Evolutionary conservation across 1,140 invertebrate genomes (phyloP), one percentile per base, ranked within the genome.

Genomic region (Hycleus cichorii): DNA sequence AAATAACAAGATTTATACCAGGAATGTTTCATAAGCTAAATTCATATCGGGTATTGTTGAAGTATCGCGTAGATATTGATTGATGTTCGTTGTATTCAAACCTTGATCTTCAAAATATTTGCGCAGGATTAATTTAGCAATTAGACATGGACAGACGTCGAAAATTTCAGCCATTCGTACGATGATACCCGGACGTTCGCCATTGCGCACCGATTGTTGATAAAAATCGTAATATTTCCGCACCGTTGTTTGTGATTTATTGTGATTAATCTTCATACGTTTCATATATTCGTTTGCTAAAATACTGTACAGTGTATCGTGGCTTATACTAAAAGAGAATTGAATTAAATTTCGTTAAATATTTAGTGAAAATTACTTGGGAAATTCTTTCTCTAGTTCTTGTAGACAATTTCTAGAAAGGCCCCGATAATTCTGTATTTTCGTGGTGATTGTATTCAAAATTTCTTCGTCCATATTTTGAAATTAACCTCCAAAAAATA

Each of bases 11-110:
- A 65, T 69, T 70, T 74, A 78, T 82, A 90, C 88, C 77, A 89
- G 73, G 74, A 85, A 86, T 7, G 89, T 78, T 80, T 93, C 88
- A 72, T 83, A 83, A 1, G 89, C 84, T 18, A 93, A 76, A 65
- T 83, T 74, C 52, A 78, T 78, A 72, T 92, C 82, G 58, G 83
- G 74, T 62, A 93, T 90, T 11, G 85, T 65, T 11, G 81, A 80
- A 12, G 87, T 84, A 65, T 91, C 85, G 67, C 84, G 85, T 60
- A 91, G 74, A 57, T 83, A 74, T 63, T 80, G 78, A 53, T 80
- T 83, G 3, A 89, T 66, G n/a, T 65, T 58, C 12, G 56, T 49
- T 18, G 53, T 40, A 24, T 56, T 40, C 25, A 9, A 50, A n/a
- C 61, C 60, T 7, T 68, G 47, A 5, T 67, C 62, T 40, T 76